These are phyloP conservation scores for Circaetus cinerascens DNA, from an alignment of 2,113 vertebrate species.

Conservation along the genomic window DNA sequence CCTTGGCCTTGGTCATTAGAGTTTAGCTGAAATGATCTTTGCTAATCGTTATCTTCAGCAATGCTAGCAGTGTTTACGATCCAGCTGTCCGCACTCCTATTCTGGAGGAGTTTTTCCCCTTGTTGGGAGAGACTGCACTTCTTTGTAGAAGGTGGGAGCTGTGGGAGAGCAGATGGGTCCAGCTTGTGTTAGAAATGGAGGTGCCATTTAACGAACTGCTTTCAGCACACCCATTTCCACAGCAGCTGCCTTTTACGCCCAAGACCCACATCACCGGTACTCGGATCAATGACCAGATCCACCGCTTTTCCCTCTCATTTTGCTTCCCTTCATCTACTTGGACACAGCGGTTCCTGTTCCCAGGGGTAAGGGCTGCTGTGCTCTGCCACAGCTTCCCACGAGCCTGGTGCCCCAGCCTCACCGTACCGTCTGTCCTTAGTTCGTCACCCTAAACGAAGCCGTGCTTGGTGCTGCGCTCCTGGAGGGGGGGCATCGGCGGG, in stretches of 20 bases:
- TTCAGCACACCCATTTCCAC: background rate
- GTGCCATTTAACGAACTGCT: background rate
- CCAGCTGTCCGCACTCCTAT: background rate
- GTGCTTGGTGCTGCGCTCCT: background rate
- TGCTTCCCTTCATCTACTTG: background rate
- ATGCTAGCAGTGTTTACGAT: background rate
- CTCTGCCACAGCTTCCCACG: accelerated
- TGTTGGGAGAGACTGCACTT: background rate
- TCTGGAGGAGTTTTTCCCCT: background rate
- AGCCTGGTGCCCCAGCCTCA: background rate
- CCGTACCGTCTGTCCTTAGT: background rate
- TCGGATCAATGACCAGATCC: background rate
- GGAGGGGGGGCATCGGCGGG: background rate
- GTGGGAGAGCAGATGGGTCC: background rate
- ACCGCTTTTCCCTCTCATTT: background rate
- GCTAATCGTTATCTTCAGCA: background rate
- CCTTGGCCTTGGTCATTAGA: background rate
- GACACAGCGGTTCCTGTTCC: background rate
- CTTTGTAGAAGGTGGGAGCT: background rate
- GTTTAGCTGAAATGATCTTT: background rate
- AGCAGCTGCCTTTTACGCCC: background rate
- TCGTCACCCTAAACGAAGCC: background rate
- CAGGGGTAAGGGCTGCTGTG: background rate
- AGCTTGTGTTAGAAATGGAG: background rate
- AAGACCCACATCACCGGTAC: background rate